A percentile compares a stretch with the other conserved stretches of the same genome.
These are phyloP conservation scores for Montipora efflorescens DNA, from an alignment of 64 coral and sea anemone species.

Conservation along the genomic window DNA sequence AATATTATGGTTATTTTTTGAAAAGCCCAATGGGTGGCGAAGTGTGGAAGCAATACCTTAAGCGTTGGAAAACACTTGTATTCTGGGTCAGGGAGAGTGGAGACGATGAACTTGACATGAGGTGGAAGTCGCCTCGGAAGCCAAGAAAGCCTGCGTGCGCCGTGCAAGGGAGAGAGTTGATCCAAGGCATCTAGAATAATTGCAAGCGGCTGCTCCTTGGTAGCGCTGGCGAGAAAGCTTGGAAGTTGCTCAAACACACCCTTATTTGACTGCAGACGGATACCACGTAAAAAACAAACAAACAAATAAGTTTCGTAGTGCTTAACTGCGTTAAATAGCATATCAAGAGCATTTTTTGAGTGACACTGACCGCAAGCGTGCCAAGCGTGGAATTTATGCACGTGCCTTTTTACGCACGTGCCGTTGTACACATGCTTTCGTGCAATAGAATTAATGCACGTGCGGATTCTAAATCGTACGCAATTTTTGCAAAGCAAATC, in stretches of 20 bases:
- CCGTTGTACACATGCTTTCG: background rate
- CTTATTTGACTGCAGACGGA: slow-evolving; percentile 74
- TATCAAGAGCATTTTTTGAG: background rate
- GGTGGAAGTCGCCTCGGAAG: slow-evolving; percentile 78
- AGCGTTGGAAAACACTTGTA: slow-evolving; percentile 84
- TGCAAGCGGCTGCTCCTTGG: slow-evolving; percentile 53
- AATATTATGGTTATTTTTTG: no score
- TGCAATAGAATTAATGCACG: background rate
- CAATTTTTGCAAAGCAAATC: no score
- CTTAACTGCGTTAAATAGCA: background rate
- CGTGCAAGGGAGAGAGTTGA: slow-evolving; percentile 68
- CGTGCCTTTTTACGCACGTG: no score
- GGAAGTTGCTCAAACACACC: slow-evolving; percentile 68
- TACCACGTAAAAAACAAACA: background rate
- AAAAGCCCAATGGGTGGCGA: no score
- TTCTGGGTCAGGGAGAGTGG: slow-evolving; percentile 78
- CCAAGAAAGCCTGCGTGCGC: slow-evolving; percentile 74
- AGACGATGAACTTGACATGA: slow-evolving; percentile 80
- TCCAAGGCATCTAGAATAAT: slow-evolving; percentile 85
- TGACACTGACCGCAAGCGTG: background rate
- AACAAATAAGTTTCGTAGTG: background rate
- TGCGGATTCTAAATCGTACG: background rate
- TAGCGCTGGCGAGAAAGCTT: slow-evolving; percentile 65
- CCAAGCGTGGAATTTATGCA: no score
- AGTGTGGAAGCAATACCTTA: slow-evolving; percentile 40